phyloP scores from a whole-genome alignment of 2,797 vertebrate genomes.

The Picus viridis region DNA sequence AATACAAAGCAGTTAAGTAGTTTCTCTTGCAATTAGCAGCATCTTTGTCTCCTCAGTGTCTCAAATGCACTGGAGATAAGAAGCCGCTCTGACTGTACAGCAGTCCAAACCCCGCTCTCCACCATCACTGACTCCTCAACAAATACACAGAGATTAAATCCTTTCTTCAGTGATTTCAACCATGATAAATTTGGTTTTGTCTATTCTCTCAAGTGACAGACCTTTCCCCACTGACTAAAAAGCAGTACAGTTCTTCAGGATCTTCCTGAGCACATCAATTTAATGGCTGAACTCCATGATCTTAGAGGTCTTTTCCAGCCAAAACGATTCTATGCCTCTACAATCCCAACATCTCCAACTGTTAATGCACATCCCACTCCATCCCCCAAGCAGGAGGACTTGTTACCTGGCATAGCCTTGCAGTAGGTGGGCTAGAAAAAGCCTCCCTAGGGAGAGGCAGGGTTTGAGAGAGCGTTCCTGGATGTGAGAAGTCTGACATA shows the following conservation, averaged over 20 bases:
- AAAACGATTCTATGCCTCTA: background rate
- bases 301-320: too few relatives aligned
- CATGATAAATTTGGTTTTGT: background rate
- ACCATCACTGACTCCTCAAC: background rate
- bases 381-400: background rate
- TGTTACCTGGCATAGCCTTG: background rate
- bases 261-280: too few relatives aligned
- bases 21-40: constrained; percentile 64
- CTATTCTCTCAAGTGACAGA: background rate
- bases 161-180: background rate
- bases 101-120: background rate
- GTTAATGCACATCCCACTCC: background rate
- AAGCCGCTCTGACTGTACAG: background rate
- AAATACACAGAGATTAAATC: background rate
- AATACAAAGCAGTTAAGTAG: constrained; percentile 53
- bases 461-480: constrained; percentile 11
- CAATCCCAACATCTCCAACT: background rate
- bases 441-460: background rate
- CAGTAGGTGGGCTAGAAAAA: constrained; percentile 9
- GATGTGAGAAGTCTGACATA: constrained; percentile 55
- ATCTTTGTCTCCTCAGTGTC: constrained; percentile 40
- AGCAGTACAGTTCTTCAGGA: background rate
- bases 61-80: constrained; percentile 16
- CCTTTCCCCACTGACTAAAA: background rate
- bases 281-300: too few relatives aligned